phyloP scores from a whole-genome alignment of 1,140 invertebrate genomes.

The Bombus picipes region DNA sequence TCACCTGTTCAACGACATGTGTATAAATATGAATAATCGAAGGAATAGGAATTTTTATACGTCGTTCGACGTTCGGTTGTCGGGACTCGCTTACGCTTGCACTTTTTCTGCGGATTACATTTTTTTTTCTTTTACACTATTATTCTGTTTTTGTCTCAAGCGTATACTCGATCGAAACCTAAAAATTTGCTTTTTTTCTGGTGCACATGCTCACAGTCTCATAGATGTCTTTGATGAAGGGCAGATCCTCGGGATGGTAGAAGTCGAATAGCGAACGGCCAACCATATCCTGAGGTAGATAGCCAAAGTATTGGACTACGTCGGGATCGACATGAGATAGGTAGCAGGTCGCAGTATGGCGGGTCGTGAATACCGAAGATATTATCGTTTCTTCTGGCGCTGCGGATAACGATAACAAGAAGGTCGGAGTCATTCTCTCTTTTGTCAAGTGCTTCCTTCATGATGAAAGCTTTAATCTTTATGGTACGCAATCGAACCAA shows the following conservation, averaged over 20 bases:
- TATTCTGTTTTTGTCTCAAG: slow-evolving; percentile 40
- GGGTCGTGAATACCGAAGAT: slow-evolving; percentile 87
- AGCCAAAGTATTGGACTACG: slow-evolving; percentile 92
- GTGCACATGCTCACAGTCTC: slow-evolving; percentile 86
- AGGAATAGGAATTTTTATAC: background rate
- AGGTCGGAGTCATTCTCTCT: slow-evolving; percentile 54
- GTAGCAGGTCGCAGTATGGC: slow-evolving; percentile 89
- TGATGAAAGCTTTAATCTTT: slow-evolving; percentile 36
- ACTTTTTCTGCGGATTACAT: slow-evolving; percentile 3
- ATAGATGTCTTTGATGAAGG: slow-evolving; percentile 91
- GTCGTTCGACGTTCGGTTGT: slow-evolving; percentile 22
- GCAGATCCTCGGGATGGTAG: slow-evolving; percentile 94
- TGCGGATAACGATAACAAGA: slow-evolving; percentile 73
- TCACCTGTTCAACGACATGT: slow-evolving; percentile 80
- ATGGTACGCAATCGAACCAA: background rate
- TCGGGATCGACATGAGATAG: slow-evolving; percentile 90
- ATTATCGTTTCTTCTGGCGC: slow-evolving; percentile 86
- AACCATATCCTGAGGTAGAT: slow-evolving; percentile 93
- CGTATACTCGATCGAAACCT: slow-evolving; percentile 60
- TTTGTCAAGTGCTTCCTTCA: background rate
- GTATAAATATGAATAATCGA: slow-evolving; percentile 1
- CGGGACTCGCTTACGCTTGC: slow-evolving; percentile 22
- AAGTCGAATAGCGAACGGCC: slow-evolving; percentile 92
- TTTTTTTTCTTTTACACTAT: background rate
- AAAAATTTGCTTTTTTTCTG: slow-evolving; percentile 45